Evolutionary conservation across 2,113 vertebrate species (phyloP).

Genomic region (Heteronetta atricapilla): DNA sequence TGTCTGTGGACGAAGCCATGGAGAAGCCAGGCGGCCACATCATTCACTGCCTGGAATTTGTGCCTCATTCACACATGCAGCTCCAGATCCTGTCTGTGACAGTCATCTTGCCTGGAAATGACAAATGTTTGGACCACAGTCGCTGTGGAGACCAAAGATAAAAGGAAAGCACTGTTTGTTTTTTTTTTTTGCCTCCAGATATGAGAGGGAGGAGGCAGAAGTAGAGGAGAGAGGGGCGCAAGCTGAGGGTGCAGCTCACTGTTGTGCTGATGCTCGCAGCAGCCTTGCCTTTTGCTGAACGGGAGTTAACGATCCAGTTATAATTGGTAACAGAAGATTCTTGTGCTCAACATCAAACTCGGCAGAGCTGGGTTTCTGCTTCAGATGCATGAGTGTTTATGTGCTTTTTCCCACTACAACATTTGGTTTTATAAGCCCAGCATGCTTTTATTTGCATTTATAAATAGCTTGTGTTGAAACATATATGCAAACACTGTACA

Average conservation of each 20-base stretch:
- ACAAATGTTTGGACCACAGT: neutral
- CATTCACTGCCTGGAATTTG: neutral
- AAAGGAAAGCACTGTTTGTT: neutral
- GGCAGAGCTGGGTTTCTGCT: neutral
- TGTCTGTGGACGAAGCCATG: neutral
- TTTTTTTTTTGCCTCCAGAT: neutral
- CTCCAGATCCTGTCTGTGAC: neutral
- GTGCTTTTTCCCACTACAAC: neutral
- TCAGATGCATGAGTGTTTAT: neutral
- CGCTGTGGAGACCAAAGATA: neutral
- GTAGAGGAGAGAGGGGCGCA: neutral
- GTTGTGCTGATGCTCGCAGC: neutral
- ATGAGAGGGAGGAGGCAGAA: neutral
- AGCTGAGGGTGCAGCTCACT: neutral
- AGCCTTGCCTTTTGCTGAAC: neutral
- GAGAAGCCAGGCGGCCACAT: neutral
- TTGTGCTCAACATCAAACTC: neutral
- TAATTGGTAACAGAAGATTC: neutral
- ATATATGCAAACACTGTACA: neutral
- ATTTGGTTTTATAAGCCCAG: neutral
- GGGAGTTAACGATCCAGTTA: neutral
- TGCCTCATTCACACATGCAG: neutral
- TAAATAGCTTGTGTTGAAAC: slow-evolving; percentile 11
- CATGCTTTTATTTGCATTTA: neutral
- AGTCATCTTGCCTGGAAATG: slow-evolving; percentile 5